phyloP scores from a whole-genome alignment of 2,888 invertebrate species.

The Nasonia oneida region DNA sequence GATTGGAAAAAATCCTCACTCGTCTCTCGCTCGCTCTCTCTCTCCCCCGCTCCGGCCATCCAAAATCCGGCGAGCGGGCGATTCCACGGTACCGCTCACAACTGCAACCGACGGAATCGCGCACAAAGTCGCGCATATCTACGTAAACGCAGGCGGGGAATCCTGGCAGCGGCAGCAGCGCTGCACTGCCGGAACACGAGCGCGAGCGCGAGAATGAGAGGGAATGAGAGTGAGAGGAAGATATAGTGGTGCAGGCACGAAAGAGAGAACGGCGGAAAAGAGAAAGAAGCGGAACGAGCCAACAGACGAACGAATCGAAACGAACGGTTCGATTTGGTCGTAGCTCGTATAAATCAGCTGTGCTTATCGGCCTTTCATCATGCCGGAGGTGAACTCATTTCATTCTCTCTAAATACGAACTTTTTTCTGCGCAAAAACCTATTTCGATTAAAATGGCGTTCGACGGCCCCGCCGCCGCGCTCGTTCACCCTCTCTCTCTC shows the following conservation, averaged over 20 bases:
- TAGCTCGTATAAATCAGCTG: constrained; percentile 78
- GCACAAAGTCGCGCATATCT: constrained; percentile 68
- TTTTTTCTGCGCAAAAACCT: constrained; percentile 77
- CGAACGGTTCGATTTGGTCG: constrained; percentile 68
- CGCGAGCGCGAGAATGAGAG: constrained; percentile 24
- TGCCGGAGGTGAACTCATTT: constrained; percentile 78
- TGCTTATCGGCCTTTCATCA: constrained; percentile 79
- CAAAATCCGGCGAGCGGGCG: constrained; percentile 11
- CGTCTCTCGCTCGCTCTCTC: constrained; percentile 20
- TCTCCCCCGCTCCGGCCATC: not conserved
- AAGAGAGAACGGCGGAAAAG: constrained; percentile 44
- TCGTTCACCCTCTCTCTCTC: constrained; percentile 33
- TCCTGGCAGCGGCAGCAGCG: not conserved
- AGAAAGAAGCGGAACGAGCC: constrained; percentile 55
- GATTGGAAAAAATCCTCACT: constrained; percentile 62
- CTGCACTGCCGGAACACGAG: not conserved
- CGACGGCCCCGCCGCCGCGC: constrained; percentile 54
- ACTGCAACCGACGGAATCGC: constrained; percentile 36
- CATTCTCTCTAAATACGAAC: constrained; percentile 78
- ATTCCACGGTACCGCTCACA: constrained; percentile 39
- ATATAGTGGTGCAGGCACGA: constrained; percentile 47
- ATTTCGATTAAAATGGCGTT: constrained; percentile 78
- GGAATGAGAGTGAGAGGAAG: constrained; percentile 43
- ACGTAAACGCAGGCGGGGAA: constrained; percentile 71
- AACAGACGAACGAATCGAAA: constrained; percentile 70